Percentiles rank a stretch among this genome's conserved stretches.
Evolutionary conservation across 2,797 vertebrate species (phyloP).

Genomic region (Poecile montanus): DNA sequence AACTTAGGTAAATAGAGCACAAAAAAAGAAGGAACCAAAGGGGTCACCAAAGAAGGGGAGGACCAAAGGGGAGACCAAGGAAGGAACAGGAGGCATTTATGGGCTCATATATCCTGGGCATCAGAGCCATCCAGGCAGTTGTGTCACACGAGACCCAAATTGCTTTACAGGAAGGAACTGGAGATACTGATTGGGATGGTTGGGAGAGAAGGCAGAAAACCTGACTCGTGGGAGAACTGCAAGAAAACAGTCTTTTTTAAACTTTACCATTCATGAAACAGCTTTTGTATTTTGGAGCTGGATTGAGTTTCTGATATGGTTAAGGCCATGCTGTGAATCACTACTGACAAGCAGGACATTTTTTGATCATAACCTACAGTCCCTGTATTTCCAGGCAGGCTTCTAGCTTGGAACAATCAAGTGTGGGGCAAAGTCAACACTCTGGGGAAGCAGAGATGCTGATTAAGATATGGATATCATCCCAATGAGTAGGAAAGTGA

Average conservation of each 20-base stretch:
- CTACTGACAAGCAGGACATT: not conserved
- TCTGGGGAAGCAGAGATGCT: not conserved
- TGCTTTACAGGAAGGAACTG: not conserved
- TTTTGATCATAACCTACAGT: not conserved
- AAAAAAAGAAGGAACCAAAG: not conserved
- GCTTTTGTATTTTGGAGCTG: not conserved
- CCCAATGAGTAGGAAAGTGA: not conserved
- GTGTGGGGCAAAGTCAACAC: not conserved
- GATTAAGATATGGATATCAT: not conserved
- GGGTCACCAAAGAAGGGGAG: not conserved
- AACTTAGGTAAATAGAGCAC: not conserved
- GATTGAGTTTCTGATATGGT: not conserved
- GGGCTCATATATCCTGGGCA: not conserved
- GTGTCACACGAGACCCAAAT: not conserved
- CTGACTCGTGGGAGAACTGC: not conserved
- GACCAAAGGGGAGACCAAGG: not conserved
- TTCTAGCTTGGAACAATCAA: not conserved
- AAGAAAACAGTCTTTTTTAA: not conserved
- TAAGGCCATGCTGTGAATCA: not conserved
- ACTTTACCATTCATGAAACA: not conserved
- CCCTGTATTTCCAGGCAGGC: not conserved
- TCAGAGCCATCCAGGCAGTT: not conserved
- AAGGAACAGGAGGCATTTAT: not conserved
- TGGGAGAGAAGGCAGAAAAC: not conserved
- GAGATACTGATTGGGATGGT: not conserved